Evolutionary conservation across 2,797 vertebrate species (phyloP), one percentile per base, ranked within the genome.

Genomic region (Dicrostonyx torquatus): DNA sequence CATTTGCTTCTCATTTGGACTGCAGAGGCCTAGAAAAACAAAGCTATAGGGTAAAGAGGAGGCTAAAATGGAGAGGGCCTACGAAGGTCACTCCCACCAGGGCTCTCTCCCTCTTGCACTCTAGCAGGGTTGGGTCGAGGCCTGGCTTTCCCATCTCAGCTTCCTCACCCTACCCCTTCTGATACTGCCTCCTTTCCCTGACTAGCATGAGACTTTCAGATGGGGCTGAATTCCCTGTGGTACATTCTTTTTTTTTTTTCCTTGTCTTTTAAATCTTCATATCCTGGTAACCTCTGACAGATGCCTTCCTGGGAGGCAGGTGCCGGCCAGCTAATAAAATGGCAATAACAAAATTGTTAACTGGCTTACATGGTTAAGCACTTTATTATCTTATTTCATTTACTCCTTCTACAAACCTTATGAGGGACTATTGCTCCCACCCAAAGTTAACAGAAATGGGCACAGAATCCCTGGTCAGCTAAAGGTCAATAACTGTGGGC

Each of bases 1-100:
- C 98, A 98, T 98, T 98, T 98, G 98, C 94, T 98, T 95, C 94
- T 98, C 98, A 97, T 98, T 98, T 98, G 98, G 98, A 96, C 58
- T 1, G 60, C 92, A 94, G 66, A 97, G 96, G 90, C 97, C 96
- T 98, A 97, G 64, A 96, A 98, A 96, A 98, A 98, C 97, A 98
- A 98, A 97, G 70, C 86, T 93, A 62, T 10, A 78, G 60, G 73
- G 62, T 43, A 90, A 87, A 0, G 7, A 4, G 7, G 89, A 92
- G 91, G 93, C 68, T 34, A 29, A 84, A 90, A 90, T 40, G 68
- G 77, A 75, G 45, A 84, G 87, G 34, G 45, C 68, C 91, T 93
- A 85, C 91, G 94, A 87, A 58, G 14, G 31, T 86, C 91, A 70
- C 77, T 87, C 75, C 50, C 40, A 89, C 62, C 58, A 20, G 7